Evolutionary conservation across 1,140 invertebrate species (phyloP), one percentile per base, ranked within the genome.

Genomic region (Venturia canescens): DNA sequence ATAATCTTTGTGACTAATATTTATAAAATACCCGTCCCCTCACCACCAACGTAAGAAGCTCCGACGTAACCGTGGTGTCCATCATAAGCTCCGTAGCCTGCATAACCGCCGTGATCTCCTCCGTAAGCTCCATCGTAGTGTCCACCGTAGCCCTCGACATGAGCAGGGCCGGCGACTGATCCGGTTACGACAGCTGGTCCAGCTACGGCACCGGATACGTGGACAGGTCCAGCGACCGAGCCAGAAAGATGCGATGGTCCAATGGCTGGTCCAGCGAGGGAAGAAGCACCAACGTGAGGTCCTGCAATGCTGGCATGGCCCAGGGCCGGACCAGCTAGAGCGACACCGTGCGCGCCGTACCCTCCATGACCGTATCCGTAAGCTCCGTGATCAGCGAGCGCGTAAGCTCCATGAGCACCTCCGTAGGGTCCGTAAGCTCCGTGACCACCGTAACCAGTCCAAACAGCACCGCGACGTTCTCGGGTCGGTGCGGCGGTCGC

Each of bases 131-230:
- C 27, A 16, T 85, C 85, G 21, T 88, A 88, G 26, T 82, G 69
- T 18, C 85, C 88, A 63, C 88, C 85, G 44, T 89, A 89, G 29
- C 88, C 87, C 57, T 90, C 89, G 53, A 92, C 91, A 23, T 91
- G 87, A 23, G 91, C 88, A 0, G 90, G 90, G 26, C 91, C 91
- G 67, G 90, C 90, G 6, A 91, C 87, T 3, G 91, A 91, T 7
- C 88, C 87, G 6, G 90, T 88, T 3, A 92, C 90, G 1, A 90
- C 83, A 5, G 91, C 90, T 6, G 90, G 89, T 29, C 91, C 91
- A 78, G 90, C 89, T 31, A 92, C 88, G 6, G 90, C 90, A 7
- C 90, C 91, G 13, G 89, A 89, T 5, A 92, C 90, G 26, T 89
- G 89, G 9, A 85, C 89, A 0, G 90, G 88, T 38, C 90, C 90